Evolutionary conservation across 2,797 vertebrate species (phyloP).

Genomic region (Neomorphus geoffroyi): DNA sequence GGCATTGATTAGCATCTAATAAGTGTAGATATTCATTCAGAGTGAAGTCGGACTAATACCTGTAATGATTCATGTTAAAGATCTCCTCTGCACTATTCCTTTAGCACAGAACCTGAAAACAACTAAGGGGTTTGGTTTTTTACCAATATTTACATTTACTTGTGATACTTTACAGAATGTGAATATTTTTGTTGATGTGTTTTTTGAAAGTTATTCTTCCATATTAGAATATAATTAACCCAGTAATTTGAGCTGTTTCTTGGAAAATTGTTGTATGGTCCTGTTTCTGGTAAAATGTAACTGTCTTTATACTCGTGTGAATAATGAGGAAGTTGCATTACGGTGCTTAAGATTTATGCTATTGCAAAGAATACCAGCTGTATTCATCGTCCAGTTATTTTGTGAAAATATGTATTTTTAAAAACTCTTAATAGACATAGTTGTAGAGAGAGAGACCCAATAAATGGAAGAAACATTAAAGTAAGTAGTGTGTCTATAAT

Average conservation of each 20-base stretch:
- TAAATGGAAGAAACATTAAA: neutral
- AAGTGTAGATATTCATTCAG: neutral
- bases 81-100: neutral
- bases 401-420: neutral
- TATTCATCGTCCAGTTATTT: neutral
- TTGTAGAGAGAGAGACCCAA: neutral
- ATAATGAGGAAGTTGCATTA: neutral
- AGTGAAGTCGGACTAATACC: neutral
- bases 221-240: neutral
- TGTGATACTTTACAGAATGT: neutral
- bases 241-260: neutral
- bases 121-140: neutral
- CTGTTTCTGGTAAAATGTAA: neutral
- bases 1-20: neutral
- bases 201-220: neutral
- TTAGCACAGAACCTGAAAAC: neutral
- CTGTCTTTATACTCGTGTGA: neutral
- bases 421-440: rapidly evolving
- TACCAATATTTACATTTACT: neutral
- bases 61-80: neutral
- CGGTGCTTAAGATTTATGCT: neutral
- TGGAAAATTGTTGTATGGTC: neutral
- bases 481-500: neutral
- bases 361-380: neutral
- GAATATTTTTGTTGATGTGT: neutral